Base-by-base conservation (phyloP, 2,797 vertebrate species). In the Microctenopoma stevenorrisi region DNA sequence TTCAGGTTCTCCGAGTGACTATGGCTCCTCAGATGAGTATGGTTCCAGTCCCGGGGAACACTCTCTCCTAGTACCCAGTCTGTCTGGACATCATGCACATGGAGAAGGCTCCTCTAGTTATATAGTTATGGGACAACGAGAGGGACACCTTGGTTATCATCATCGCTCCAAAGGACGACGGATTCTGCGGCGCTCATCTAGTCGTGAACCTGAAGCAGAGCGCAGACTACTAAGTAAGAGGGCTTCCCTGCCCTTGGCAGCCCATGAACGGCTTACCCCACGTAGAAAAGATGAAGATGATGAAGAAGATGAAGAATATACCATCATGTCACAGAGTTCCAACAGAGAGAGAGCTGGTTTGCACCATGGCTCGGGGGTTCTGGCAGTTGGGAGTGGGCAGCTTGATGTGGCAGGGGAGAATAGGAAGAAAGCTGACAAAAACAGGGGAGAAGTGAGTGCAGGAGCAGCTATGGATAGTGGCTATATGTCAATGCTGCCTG, bases 21-120 rank as follows among this genome's bases (percentile, higher is more conserved):
- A 95, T 2, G 95, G 95, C 35, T 96, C 95, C 0, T 96, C 95
- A 0, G 95, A 96, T 26, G 95, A 96, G 80, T 95, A 95, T 1
- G 95, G 94, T 22, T 95, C 94, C 67, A 96, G 95, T 80, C 95
- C 95, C 0, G 93, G 94, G 7, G 94, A 95, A 33, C 93, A 94
- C 78, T 93, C 94, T 28, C 75, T 94, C 64, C 86, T 93, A 1
- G 83, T 92, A 43, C 90, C 93, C 47, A 93, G 84, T 59, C 80
- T 93, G 33, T 76, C 91, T 25, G 90, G 91, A 63, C 92, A 90
- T 60, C 89, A 91, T 6, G 62, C 26, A 3, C 90, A 88, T 0
- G 91, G 90, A 38, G 92, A 94, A 11, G 90, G 88, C 4, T 82
- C 91, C 53, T 90, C 92, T 25, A 94, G 93, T 79, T 96, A 95